phyloP scores from a whole-genome alignment of 2,113 vertebrate genomes.

The Mungos mungo region DNA sequence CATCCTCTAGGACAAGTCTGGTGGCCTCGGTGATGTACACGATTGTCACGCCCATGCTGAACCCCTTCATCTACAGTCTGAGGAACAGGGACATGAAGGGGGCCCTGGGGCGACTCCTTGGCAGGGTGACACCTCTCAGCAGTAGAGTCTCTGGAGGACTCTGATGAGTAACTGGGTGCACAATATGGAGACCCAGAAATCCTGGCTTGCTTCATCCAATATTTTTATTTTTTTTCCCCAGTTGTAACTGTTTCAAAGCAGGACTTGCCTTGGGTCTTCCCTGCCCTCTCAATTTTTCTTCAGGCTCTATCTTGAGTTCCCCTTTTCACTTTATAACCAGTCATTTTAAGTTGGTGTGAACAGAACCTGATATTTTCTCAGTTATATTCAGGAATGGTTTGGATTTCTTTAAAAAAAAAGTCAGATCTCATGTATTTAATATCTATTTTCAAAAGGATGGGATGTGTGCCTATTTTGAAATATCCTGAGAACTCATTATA shows the following conservation, averaged over 20 bases:
- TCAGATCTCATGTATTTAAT: background rate
- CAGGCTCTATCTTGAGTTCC: background rate
- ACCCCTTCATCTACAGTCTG: conserved; percentile 62
- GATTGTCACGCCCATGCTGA: conserved; percentile 51
- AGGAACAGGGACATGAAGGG: conserved; percentile 48
- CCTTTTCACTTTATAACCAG: background rate
- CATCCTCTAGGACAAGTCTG: background rate
- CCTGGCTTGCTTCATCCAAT: background rate
- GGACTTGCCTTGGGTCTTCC: background rate
- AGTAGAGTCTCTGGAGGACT: background rate
- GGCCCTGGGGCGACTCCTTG: background rate
- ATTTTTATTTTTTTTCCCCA: background rate
- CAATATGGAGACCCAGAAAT: background rate
- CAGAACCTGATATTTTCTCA: background rate
- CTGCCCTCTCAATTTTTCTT: background rate
- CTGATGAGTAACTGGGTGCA: background rate
- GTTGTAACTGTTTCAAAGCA: background rate
- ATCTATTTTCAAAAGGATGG: background rate
- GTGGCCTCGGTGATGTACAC: conserved; percentile 23
- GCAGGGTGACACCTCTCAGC: background rate
- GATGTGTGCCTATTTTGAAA: background rate
- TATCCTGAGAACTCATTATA: background rate
- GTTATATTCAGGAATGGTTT: background rate
- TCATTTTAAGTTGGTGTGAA: background rate
- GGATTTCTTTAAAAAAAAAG: background rate